A percentile compares a stretch with the other conserved stretches of the same genome.
These are phyloP conservation scores for Orchestia grillus DNA, from an alignment of 1,140 invertebrate genomes.

Conservation along the genomic window DNA sequence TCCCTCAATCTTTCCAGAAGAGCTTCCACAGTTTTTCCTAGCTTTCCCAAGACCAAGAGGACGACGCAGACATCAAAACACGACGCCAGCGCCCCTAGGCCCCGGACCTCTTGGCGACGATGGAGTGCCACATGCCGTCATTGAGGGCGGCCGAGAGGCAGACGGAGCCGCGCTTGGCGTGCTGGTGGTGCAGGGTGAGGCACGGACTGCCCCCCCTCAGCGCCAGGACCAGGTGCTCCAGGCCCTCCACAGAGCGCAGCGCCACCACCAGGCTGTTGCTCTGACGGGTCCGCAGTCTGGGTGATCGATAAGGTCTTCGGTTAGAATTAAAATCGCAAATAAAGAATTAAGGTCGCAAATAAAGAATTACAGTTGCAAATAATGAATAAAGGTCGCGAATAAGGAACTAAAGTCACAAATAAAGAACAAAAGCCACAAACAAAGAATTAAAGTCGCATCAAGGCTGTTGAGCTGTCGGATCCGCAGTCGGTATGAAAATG, in stretches of 20 bases:
- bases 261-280: constrained; percentile 23
- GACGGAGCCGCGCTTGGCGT: constrained; percentile 17
- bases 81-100: not conserved
- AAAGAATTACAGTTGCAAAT: too few relatives aligned
- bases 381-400: too few relatives aligned
- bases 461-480: too few relatives aligned
- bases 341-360: too few relatives aligned
- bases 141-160: not conserved
- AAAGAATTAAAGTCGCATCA: too few relatives aligned
- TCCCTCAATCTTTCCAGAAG: too few relatives aligned
- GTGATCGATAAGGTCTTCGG: not conserved
- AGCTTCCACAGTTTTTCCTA: too few relatives aligned
- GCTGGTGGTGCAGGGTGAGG: constrained; percentile 40
- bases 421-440: too few relatives aligned
- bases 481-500: too few relatives aligned
- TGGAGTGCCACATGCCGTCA: constrained; percentile 30
- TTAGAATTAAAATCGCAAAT: not conserved
- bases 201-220: not conserved
- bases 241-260: not conserved
- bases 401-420: too few relatives aligned
- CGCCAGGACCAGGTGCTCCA: not conserved
- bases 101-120: not conserved
- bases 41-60: too few relatives aligned
- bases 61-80: too few relatives aligned
- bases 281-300: constrained; percentile 9